Base-by-base conservation (phyloP, 2,113 vertebrate species). In the Bubo bubo region DNA sequence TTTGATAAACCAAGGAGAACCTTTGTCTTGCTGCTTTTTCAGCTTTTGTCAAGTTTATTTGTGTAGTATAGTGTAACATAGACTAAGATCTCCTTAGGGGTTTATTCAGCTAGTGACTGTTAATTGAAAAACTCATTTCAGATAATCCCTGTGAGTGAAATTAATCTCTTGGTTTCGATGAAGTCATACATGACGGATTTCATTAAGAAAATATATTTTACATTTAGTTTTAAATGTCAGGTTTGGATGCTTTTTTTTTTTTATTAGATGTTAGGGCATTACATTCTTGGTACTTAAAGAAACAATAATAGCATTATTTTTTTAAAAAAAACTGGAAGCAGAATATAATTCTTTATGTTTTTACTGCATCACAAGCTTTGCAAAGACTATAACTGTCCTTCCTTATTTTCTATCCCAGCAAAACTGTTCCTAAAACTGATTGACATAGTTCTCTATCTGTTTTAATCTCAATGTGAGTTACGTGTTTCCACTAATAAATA, bases 81-180 rank as follows among this genome's bases (percentile, higher is more conserved):
- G 85, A 53, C 59, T 79, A 87, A 85, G 81, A 63, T 94, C 58
- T 96, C 92, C 90, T 26, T 50, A 82, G 63, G 75, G 86, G 30
- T 91, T 97, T 95, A 62, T 96, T 93, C 86, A 88, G 74, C 79
- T 93, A 95, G 96, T 97, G 91, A 95, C 94, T 10, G 19, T 96
- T 98, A 97, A 97, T 93, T 96, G 89, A 95, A 96, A 93, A 97
- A 73, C 56, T 84, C 27, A 94, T 71, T 95, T 85, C 66, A 86
- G 47, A 81, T 93, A 93, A 95, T 77, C 91, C 90, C 64, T 87
- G 21, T n/a, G 82, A 96, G 75, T 86, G 34, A 97, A 95, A 93
- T 94, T 95, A 96, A 93, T 92, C 70, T 96, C 39, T 87, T 66
- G 9, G 76, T 52, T 85, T 58, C 1, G 0, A 74, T 95, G 67